Base-by-base conservation (phyloP, 2,888 invertebrate genomes). In the Parascotia fuliginaria region DNA sequence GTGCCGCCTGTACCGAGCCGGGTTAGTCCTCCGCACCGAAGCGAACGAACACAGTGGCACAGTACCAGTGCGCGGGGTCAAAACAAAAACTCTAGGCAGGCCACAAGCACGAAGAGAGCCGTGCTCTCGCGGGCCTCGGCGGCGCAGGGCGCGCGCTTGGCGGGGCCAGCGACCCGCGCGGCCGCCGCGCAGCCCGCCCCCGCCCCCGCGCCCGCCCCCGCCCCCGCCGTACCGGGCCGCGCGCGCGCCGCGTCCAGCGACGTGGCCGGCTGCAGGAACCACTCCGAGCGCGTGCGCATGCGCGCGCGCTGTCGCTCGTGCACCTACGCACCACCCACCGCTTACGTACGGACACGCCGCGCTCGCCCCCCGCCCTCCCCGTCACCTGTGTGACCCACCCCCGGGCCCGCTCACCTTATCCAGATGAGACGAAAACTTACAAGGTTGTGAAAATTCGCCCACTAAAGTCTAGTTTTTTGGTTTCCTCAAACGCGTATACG, bases 241-340 rank as follows among this genome's bases (percentile, higher is more conserved):
- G 84, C 60, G 58, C 88, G 84, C 70, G 81, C 75, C 73, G 81
- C 85, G 79, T 91, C 91, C 87, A 90, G 81, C 79, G 92, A 87
- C 55, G 94, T 93, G 62, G 93, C 93, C 50, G 95, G 95, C 76
- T 95, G 95, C 87, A 97, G 94, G 93, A 98, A 99, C 99, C 99
- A 99, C 93, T 99, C 98, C 54, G 98, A 98, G 72, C 99, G 95
- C 66, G 98, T 98, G 84, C 97, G 95, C 97, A 99, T 98, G 73
- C 99, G 95, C 83, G 97, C 97, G 64, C 98, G 96, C 94, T 99
- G 99, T 82, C 98, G 94, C 93, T 98, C 98, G 93, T 98, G 98
- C 75, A 98, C 98, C 97, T 97, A 92, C 83, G 33, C 33, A 82
- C 83, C 80, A 75, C 73, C 73, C 71, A 39, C 45, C 58, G 42